Evolutionary conservation across 2,113 vertebrate species (phyloP).

Genomic region (Merops nubicus): DNA sequence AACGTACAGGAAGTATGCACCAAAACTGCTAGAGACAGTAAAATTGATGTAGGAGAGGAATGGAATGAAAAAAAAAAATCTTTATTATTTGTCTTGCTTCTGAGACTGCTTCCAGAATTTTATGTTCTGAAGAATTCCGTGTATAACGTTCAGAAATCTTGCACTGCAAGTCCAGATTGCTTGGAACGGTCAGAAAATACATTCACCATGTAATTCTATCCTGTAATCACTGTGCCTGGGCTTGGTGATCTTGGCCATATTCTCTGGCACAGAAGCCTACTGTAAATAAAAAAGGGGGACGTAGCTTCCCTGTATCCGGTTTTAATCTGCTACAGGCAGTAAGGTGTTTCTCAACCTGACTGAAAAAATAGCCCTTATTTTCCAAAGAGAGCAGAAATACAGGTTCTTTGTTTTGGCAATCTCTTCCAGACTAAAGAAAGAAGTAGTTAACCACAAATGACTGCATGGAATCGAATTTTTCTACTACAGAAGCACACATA

Average conservation of each 20-base stretch:
- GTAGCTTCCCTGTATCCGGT: background rate
- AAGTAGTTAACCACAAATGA: background rate
- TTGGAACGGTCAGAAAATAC: background rate
- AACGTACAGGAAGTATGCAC: background rate
- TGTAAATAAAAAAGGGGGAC: background rate
- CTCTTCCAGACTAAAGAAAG: background rate
- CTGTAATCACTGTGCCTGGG: background rate
- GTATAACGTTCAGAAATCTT: background rate
- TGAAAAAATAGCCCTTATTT: background rate
- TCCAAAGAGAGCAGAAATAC: background rate
- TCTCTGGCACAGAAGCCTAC: background rate
- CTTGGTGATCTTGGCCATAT: background rate
- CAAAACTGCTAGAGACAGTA: background rate
- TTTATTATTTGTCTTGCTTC: background rate
- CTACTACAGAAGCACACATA: background rate
- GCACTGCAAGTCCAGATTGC: background rate
- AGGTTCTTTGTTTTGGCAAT: background rate
- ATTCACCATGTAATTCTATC: background rate
- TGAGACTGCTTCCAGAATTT: background rate
- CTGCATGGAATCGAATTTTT: background rate
- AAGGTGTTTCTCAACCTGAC: background rate
- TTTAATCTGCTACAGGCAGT: too few relatives aligned
- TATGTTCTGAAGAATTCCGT: background rate
- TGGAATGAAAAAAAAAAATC: background rate
- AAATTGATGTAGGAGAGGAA: background rate